A percentile compares a stretch with the other conserved stretches of the same genome.
phyloP scores from a whole-genome alignment of 1,140 invertebrate genomes.

The Leptopilina boulardi region DNA sequence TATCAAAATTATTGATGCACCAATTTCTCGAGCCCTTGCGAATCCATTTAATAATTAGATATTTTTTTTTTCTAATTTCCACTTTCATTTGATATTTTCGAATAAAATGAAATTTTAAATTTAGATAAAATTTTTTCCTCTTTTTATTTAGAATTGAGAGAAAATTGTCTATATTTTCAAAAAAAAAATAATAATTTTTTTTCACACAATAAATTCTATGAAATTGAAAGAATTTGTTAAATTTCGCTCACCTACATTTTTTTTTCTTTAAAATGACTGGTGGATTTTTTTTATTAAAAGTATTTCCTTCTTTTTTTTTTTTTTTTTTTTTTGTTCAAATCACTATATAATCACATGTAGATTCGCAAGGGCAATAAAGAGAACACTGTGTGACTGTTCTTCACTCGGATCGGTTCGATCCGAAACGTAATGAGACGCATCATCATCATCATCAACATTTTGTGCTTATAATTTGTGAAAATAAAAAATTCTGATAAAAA shows the following conservation, averaged over 20 bases:
- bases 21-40: too few species aligned
- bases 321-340: background rate
- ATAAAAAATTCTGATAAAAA: conserved; percentile 3
- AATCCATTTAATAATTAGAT: too few species aligned
- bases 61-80: too few species aligned
- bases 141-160: too few species aligned
- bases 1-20: too few species aligned
- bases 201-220: too few species aligned
- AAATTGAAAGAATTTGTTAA: background rate
- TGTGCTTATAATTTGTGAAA: background rate
- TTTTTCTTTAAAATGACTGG: background rate
- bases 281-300: background rate
- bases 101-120: too few species aligned
- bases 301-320: background rate
- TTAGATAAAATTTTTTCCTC: too few species aligned
- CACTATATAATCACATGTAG: background rate
- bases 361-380: conserved; percentile 10
- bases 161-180: too few species aligned
- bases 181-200: too few species aligned
- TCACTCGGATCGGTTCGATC: background rate
- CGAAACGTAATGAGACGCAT: background rate
- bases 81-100: too few species aligned
- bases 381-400: conserved; percentile 34
- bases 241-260: background rate
- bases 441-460: background rate